These are phyloP conservation scores for Vandiemenella viatica DNA, from an alignment of 2,888 invertebrate species.

Conservation along the genomic window DNA sequence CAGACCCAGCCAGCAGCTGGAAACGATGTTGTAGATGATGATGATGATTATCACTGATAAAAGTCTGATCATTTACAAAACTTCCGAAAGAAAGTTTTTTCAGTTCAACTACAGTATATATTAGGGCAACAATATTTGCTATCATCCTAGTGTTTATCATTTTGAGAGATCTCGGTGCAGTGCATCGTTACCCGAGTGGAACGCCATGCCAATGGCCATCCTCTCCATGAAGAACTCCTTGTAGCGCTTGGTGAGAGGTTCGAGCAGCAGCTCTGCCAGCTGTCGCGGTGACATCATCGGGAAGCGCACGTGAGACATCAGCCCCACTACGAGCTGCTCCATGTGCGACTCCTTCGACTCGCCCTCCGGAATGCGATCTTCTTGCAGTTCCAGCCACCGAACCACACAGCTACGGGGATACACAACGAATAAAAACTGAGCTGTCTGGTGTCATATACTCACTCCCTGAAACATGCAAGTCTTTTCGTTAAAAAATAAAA, in stretches of 20 bases:
- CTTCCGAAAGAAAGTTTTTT: too few relatives aligned
- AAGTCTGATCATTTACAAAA: background rate
- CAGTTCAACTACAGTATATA: too few relatives aligned
- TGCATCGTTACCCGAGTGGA: slow-evolving; percentile 66
- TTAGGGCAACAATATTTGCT: too few relatives aligned
- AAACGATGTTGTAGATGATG: too few relatives aligned
- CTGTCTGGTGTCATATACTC: too few relatives aligned
- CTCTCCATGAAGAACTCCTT: slow-evolving; percentile 76
- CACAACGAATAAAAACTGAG: too few relatives aligned
- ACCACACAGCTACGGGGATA: slow-evolving; percentile 44
- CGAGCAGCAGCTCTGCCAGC: slow-evolving; percentile 63
- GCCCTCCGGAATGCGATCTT: slow-evolving; percentile 36
- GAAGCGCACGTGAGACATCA: slow-evolving; percentile 63
- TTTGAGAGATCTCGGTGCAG: too few relatives aligned
- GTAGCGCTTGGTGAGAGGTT: slow-evolving; percentile 61
- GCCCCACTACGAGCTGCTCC: slow-evolving; percentile 51
- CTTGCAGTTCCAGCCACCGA: slow-evolving; percentile 63
- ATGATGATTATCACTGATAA: too few relatives aligned
- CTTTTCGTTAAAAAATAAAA: too few relatives aligned
- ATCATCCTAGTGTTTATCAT: too few relatives aligned
- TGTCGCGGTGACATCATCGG: slow-evolving; percentile 91
- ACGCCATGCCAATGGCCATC: slow-evolving; percentile 80
- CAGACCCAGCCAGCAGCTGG: too few relatives aligned
- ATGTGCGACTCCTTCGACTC: slow-evolving; percentile 37
- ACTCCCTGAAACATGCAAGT: too few relatives aligned